Conservation (phyloP, 64 coral and sea anemone genomes). For the Dendronephthya gigantea region DNA sequence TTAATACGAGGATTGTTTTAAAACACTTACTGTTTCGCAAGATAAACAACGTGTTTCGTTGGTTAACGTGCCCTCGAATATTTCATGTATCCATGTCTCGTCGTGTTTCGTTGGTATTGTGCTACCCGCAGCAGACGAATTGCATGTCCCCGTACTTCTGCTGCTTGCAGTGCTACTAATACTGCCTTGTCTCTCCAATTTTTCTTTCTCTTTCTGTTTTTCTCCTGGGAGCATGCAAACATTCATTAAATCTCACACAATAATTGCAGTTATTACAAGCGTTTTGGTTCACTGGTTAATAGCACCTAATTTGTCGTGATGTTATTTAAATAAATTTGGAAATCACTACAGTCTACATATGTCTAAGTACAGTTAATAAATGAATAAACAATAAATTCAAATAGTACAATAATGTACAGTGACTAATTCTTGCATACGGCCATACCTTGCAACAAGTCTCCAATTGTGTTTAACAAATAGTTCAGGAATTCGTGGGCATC, state of each 20-base stretch:
- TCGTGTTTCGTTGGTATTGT: slow-evolving; percentile 29
- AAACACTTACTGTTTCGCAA: slow-evolving; percentile 87
- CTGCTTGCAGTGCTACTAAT: slow-evolving; percentile 81
- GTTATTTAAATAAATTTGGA: too few relatives aligned
- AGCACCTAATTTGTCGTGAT: too few relatives aligned
- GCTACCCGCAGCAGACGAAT: neutral
- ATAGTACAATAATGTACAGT: too few relatives aligned
- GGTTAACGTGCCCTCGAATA: slow-evolving; percentile 95
- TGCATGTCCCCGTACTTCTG: slow-evolving; percentile 47
- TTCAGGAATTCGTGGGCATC: slow-evolving; percentile 99
- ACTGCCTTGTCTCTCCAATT: slow-evolving; percentile 56
- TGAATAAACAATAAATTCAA: too few relatives aligned
- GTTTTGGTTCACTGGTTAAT: too few relatives aligned
- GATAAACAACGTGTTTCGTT: slow-evolving; percentile 98
- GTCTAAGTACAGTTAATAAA: too few relatives aligned
- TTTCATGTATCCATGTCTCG: slow-evolving; percentile 93
- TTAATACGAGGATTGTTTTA: too few relatives aligned
- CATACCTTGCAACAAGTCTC: slow-evolving; percentile 80
- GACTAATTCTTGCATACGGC: neutral
- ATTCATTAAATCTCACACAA: neutral
- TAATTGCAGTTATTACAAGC: too few relatives aligned
- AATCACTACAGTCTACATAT: too few relatives aligned
- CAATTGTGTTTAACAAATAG: slow-evolving; percentile 92
- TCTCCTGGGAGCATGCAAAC: slow-evolving; percentile 38
- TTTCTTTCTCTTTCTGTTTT: slow-evolving; percentile 77